Percentiles rank a stretch among this genome's conserved stretches.
Conservation (phyloP, 2,888 invertebrate genomes). For the Ecdyonurus torrentis region DNA sequence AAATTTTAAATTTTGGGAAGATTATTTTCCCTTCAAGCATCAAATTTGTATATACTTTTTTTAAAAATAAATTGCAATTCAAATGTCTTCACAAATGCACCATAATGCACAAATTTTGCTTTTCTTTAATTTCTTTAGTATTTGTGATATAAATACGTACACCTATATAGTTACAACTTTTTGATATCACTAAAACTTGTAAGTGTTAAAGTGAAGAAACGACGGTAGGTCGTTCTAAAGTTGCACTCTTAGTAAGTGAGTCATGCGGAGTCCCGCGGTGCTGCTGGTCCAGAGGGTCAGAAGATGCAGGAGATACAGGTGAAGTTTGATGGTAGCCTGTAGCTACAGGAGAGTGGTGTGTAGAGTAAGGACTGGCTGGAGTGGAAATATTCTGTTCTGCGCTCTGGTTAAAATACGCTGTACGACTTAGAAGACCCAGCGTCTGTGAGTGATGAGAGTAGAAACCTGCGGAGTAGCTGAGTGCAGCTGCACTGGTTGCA, state of each 20-base stretch:
- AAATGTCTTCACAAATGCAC: no score
- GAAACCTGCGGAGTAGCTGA: not conserved
- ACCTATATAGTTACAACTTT: no score
- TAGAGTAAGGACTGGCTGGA: not conserved
- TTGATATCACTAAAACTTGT: no score
- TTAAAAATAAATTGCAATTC: no score
- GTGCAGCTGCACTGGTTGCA: not conserved
- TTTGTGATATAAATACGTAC: no score
- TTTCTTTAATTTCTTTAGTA: no score
- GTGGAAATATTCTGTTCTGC: not conserved
- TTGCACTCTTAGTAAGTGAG: not conserved
- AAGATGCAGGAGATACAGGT: not conserved
- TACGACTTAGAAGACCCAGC: not conserved
- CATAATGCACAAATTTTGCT: no score
- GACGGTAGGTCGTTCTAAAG: not conserved
- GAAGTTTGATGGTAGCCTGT: not conserved
- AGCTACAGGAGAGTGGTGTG: not conserved
- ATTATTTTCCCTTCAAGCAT: no score
- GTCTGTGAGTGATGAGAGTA: not conserved
- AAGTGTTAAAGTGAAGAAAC: not conserved
- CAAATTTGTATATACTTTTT: no score
- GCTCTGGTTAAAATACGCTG: not conserved
- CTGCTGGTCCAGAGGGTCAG: not conserved
- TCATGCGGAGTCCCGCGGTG: not conserved
- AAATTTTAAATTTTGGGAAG: no score